phyloP scores from a whole-genome alignment of 2,113 vertebrate genomes.

The Lanius ludovicianus region DNA sequence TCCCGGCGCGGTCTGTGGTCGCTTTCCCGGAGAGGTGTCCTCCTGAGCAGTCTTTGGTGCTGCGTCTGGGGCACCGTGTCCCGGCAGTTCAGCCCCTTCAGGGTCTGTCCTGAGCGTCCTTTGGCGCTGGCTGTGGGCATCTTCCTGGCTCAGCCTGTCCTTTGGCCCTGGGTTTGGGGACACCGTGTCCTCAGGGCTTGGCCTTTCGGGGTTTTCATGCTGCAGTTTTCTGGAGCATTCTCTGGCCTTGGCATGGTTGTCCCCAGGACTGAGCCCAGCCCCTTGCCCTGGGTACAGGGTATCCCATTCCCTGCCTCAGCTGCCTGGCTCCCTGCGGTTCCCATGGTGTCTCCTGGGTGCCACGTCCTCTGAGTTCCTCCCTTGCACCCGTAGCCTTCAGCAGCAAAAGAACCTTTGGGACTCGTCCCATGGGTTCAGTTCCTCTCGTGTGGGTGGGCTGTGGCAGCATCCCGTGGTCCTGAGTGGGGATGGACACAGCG shows the following conservation, averaged over 20 bases:
- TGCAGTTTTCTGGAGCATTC: not conserved
- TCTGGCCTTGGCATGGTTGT: not conserved
- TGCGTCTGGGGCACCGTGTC: fast-evolving
- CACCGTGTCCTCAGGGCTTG: not conserved
- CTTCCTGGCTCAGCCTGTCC: not conserved
- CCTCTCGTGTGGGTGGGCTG: fast-evolving
- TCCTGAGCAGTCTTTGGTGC: fast-evolving
- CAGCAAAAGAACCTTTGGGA: not conserved
- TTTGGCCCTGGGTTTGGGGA: not conserved
- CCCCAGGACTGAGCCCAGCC: not conserved
- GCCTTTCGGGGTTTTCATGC: fast-evolving
- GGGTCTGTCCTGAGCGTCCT: not conserved
- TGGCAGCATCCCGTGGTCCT: not conserved
- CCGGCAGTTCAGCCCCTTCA: fast-evolving
- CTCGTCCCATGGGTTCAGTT: fast-evolving
- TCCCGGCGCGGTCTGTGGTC: fast-evolving
- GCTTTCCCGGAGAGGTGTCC: fast-evolving
- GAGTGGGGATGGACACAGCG: too few relatives aligned
- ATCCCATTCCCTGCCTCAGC: not conserved
- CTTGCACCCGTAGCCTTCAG: fast-evolving
- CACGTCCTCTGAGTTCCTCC: fast-evolving
- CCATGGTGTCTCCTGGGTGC: fast-evolving
- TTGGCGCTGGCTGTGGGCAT: not conserved
- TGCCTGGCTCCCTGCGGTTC: fast-evolving
- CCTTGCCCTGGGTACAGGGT: not conserved